Percentiles rank a stretch among this genome's conserved stretches.
Evolutionary conservation across 2,888 invertebrate genomes (phyloP).

Genomic region (Cryptus armator): DNA sequence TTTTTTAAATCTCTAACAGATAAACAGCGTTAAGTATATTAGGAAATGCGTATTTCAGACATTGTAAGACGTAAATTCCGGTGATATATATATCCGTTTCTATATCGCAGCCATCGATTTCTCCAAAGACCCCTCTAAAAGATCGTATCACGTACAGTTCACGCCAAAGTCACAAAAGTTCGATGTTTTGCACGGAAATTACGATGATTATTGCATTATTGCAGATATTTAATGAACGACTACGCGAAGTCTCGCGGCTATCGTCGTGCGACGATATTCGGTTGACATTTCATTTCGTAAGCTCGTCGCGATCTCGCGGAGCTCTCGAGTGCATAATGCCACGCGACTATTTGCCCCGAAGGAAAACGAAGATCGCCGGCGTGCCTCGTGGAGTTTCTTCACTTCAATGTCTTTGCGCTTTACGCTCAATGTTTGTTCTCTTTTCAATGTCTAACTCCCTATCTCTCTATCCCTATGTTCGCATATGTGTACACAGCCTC

Average conservation of each 20-base stretch:
- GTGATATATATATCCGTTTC: too few species aligned
- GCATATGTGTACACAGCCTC: conserved; percentile 10
- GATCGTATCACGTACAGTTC: neutral
- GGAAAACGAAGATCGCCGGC: conserved; percentile 55
- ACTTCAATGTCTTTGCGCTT: conserved; percentile 33
- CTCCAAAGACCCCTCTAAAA: neutral
- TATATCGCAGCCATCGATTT: too few species aligned
- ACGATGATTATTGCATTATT: neutral
- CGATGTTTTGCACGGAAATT: neutral
- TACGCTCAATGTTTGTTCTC: conserved; percentile 7
- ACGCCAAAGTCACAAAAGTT: neutral
- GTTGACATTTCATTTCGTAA: conserved; percentile 71
- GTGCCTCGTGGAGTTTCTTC: conserved; percentile 59
- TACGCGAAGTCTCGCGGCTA: conserved; percentile 33
- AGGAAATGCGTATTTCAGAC: too few species aligned
- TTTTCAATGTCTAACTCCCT: conserved; percentile 4
- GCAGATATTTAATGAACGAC: conserved; percentile 14
- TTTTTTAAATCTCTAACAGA: neutral
- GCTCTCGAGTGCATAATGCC: conserved; percentile 58
- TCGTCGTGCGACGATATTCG: conserved; percentile 57
- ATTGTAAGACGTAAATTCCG: too few species aligned
- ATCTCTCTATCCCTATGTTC: neutral
- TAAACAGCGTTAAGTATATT: neutral
- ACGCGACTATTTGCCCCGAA: conserved; percentile 57
- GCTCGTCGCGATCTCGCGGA: conserved; percentile 46